Base-by-base conservation (phyloP, 2,797 vertebrate species). In the Lepilemur ruficaudatus region DNA sequence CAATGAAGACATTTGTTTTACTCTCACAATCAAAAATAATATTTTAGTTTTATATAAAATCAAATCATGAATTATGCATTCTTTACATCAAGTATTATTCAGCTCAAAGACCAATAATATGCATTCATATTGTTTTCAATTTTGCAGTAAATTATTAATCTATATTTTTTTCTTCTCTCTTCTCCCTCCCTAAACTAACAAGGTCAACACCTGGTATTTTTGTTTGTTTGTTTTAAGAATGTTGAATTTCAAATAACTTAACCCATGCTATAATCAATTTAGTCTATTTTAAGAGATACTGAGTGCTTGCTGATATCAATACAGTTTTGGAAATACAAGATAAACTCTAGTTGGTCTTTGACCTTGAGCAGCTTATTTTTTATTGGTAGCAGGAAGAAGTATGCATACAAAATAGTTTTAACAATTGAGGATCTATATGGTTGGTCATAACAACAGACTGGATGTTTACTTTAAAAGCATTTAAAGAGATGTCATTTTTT, bases 1-100 rank as follows among this genome's bases (percentile, higher is more conserved):
- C 11, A 80, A 43, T 70, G 15, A 87, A 81, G 52, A 87, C 70
- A 83, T 70, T 28, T 78, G 9, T 38, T 67, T 91, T 61, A 59
- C 57, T 87, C 92, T 72, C 52, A 91, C 57, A 69, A 65, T 70
- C 30, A 41, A 41, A 84, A 94, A 43, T 67, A 75, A 90, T 57
- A 83, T 43, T 70, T 79, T 92, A 81, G 41, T 72, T 94, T 86
- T 63, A 65, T 57, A 55, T 72, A 65, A 69, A 95, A 85, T 41
- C 23, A 2, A 87, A 22, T 22, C 35, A 81, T 79, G 63, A 93
- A 38, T 76, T 32, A n/a, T 41, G 2, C 38, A 63, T 89, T 89
- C 35, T 61, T 93, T 59, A 82, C 28, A 50, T 78, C 82, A 95
- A 88, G 67, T 72, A 80, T 50, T 79, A 72, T 73, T 0, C 17